A percentile compares a stretch with the other conserved stretches of the same genome.
These are phyloP conservation scores for Mellilla xanthometata DNA, from an alignment of 2,888 invertebrate genomes.

Conservation along the genomic window DNA sequence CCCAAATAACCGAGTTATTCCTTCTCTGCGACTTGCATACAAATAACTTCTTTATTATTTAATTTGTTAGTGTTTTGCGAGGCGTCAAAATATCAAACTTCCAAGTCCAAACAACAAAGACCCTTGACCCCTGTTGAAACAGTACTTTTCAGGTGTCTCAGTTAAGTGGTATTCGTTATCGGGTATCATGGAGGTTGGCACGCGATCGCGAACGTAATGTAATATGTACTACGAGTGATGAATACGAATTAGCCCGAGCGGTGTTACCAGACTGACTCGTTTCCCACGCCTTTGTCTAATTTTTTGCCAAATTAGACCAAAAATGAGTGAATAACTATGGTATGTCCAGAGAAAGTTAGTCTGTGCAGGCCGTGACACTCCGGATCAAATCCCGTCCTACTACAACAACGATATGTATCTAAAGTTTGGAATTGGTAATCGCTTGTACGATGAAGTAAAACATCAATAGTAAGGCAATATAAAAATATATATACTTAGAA, in stretches of 20 bases:
- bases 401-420: too few species aligned
- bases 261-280: constrained; percentile 42
- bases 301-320: too few species aligned
- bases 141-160: constrained; percentile 32
- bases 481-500: too few species aligned
- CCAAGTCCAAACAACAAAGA: constrained; percentile 39
- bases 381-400: too few species aligned
- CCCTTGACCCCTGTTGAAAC: constrained; percentile 21
- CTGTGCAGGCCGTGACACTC: too few species aligned
- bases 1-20: constrained; percentile 44
- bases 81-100: constrained; percentile 68
- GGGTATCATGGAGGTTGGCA: constrained; percentile 44
- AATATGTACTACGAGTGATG: constrained; percentile 69
- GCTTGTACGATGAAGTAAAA: too few species aligned
- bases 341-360: too few species aligned
- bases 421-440: too few species aligned
- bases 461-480: too few species aligned
- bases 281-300: too few species aligned
- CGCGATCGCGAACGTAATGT: constrained; percentile 72
- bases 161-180: constrained; percentile 56
- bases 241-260: constrained; percentile 67
- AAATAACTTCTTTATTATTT: constrained; percentile 65
- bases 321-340: too few species aligned
- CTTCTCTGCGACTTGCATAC: constrained; percentile 57
- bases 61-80: constrained; percentile 66